A percentile compares a stretch with the other conserved stretches of the same genome.
phyloP scores from a whole-genome alignment of 2,113 vertebrate genomes.

The Calidris pugnax region DNA sequence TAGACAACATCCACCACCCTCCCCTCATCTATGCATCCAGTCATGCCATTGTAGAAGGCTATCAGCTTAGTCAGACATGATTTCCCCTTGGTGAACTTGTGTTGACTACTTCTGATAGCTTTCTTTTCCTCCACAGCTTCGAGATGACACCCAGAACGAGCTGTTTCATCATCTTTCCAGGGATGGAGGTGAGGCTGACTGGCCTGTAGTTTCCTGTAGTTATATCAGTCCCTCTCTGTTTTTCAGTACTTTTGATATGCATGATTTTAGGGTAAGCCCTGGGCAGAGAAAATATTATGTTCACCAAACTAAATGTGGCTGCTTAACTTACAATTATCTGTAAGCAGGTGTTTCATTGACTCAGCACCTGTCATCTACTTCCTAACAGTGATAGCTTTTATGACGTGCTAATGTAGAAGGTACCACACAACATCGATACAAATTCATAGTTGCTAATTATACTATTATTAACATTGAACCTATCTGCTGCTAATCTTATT shows the following conservation, averaged over 20 bases:
- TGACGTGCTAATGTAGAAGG: neutral
- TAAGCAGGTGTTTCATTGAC: constrained; percentile 26
- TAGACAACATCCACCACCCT: too few species aligned
- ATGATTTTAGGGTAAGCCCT: neutral
- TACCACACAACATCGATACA: neutral
- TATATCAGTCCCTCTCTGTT: too few species aligned
- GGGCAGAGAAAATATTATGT: neutral
- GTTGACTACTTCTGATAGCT: too few species aligned
- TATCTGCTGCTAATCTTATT: constrained; percentile 34
- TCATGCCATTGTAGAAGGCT: too few species aligned
- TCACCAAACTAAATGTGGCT: neutral
- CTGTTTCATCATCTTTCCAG: too few species aligned
- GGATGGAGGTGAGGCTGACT: too few species aligned
- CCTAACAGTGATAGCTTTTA: neutral
- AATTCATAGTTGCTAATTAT: constrained; percentile 25
- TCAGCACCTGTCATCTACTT: neutral
- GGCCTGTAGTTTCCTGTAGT: too few species aligned
- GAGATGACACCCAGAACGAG: too few species aligned
- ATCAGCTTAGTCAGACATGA: too few species aligned
- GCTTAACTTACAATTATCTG: neutral
- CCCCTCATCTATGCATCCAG: too few species aligned
- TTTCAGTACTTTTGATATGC: neutral
- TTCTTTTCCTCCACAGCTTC: too few species aligned
- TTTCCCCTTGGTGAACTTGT: too few species aligned
- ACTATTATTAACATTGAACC: constrained; percentile 28